A percentile compares a stretch with the other conserved stretches of the same genome.
phyloP scores from a whole-genome alignment of 2,888 invertebrate species.

The Dynastes hyllus region DNA sequence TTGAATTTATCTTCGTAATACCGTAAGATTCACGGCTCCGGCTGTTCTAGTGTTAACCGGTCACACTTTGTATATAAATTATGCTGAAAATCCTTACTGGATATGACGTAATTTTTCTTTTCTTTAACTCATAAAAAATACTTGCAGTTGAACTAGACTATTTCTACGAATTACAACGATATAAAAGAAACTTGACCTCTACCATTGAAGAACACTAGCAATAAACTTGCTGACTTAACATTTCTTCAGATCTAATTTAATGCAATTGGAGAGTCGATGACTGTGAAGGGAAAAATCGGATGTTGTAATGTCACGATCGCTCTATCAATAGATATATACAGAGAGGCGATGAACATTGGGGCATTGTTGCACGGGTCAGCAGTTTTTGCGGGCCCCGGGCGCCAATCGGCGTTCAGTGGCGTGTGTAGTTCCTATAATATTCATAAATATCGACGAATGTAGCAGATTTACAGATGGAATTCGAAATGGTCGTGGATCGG shows the following conservation, averaged over 20 bases:
- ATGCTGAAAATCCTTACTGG: too few relatives aligned
- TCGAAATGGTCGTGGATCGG: constrained; percentile 16
- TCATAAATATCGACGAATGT: constrained; percentile 45
- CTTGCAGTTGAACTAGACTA: too few relatives aligned
- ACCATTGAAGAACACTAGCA: background rate
- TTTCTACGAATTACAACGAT: background rate
- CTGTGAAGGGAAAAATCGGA: constrained; percentile 14
- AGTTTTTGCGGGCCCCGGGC: constrained; percentile 57
- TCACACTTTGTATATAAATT: too few relatives aligned
- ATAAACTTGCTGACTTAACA: constrained; percentile 20
- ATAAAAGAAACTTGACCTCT: background rate
- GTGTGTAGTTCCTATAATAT: constrained; percentile 48
- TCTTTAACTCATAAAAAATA: too few relatives aligned
- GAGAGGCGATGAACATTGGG: constrained; percentile 10
- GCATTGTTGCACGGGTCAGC: constrained; percentile 57
- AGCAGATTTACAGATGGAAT: constrained; percentile 25
- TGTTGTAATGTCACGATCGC: constrained; percentile 26
- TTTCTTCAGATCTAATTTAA: constrained; percentile 13
- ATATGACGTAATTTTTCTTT: too few relatives aligned
- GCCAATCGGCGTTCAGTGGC: constrained; percentile 55
- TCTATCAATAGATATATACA: background rate
- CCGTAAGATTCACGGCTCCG: too few relatives aligned
- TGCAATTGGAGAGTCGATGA: constrained; percentile 9
- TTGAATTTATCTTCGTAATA: too few relatives aligned
- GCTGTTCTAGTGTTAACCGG: too few relatives aligned